phyloP scores from a whole-genome alignment of 1,140 invertebrate species.

The Drosophila dunni region DNA sequence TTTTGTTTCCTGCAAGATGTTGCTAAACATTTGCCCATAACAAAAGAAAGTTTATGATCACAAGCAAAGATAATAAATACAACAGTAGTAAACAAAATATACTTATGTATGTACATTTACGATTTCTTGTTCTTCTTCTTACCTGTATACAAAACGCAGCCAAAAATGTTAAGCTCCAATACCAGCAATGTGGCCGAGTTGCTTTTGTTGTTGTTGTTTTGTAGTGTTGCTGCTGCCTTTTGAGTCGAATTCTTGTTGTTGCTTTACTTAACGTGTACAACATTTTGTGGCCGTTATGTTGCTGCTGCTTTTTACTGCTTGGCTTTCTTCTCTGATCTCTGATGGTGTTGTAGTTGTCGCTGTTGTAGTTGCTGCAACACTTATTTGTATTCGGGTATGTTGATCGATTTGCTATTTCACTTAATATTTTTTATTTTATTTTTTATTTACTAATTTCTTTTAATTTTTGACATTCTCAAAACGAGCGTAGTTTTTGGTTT shows the following conservation, averaged over 20 bases:
- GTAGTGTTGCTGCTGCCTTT: conserved; percentile 55
- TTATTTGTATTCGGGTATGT: conserved; percentile 18
- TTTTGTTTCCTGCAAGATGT: conserved; percentile 5
- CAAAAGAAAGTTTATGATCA: conserved; percentile 37
- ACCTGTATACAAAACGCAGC: conserved; percentile 71
- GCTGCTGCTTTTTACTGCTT: conserved; percentile 25
- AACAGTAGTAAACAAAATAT: too few species aligned
- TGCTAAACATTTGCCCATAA: conserved; percentile 9
- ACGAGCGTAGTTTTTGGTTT: conserved; percentile 71
- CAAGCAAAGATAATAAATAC: not conserved
- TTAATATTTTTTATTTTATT: conserved; percentile 6
- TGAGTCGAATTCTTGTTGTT: conserved; percentile 77
- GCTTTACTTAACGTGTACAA: conserved; percentile 75
- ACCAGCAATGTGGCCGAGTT: conserved; percentile 52
- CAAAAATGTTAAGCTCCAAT: conserved; percentile 67
- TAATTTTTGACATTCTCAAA: conserved; percentile 64
- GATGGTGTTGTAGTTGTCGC: conserved; percentile 34
- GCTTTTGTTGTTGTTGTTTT: conserved; percentile 41
- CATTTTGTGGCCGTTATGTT: conserved; percentile 71
- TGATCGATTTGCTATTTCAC: conserved; percentile 3
- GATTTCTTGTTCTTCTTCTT: conserved; percentile 32
- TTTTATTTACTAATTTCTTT: conserved; percentile 62
- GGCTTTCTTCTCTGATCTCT: conserved; percentile 10
- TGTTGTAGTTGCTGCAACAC: conserved; percentile 21
- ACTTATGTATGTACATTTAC: not conserved